Percentiles rank a stretch among this genome's conserved stretches.
phyloP scores from a whole-genome alignment of 1,140 invertebrate species.

The Zaprionus lachaisei region DNA sequence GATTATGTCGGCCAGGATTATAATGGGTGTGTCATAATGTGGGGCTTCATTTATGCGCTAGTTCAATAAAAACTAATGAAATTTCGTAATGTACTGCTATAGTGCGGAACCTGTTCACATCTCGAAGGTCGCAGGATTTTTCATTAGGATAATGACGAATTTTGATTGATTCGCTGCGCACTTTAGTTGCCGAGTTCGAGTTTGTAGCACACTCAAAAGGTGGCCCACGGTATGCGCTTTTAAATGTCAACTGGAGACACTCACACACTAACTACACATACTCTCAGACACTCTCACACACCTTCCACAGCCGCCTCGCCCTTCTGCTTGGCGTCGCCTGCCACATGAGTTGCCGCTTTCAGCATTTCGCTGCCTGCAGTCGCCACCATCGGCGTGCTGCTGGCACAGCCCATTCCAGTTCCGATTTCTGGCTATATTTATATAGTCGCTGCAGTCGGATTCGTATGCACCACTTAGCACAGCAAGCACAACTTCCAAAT shows the following conservation, averaged over 20 bases:
- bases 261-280: slow-evolving; percentile 25
- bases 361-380: slow-evolving; percentile 82
- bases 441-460: slow-evolving; percentile 20
- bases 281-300: slow-evolving; percentile 46
- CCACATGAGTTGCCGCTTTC: slow-evolving; percentile 79
- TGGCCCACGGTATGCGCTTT: slow-evolving; percentile 37
- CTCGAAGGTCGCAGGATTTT: slow-evolving; percentile 16
- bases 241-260: slow-evolving; percentile 64
- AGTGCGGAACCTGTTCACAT: not conserved
- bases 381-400: slow-evolving; percentile 82
- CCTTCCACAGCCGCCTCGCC: slow-evolving; percentile 77
- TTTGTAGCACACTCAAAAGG: slow-evolving; percentile 7
- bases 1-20: slow-evolving; percentile 58
- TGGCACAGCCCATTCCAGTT: slow-evolving; percentile 77
- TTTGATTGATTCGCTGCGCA: slow-evolving; percentile 42
- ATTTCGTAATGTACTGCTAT: slow-evolving; percentile 4
- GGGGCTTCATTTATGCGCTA: slow-evolving; percentile 4
- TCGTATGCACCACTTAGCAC: slow-evolving; percentile 1
- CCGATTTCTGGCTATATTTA: slow-evolving; percentile 15
- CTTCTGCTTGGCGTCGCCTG: slow-evolving; percentile 69
- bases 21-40: slow-evolving; percentile 42
- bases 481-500: slow-evolving; percentile 39
- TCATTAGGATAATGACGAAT: slow-evolving; percentile 26
- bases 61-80: slow-evolving; percentile 31
- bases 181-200: slow-evolving; percentile 20